Percentiles rank a stretch among this genome's conserved stretches.
phyloP scores from a whole-genome alignment of 2,797 vertebrate genomes.

The Diceros bicornis region DNA sequence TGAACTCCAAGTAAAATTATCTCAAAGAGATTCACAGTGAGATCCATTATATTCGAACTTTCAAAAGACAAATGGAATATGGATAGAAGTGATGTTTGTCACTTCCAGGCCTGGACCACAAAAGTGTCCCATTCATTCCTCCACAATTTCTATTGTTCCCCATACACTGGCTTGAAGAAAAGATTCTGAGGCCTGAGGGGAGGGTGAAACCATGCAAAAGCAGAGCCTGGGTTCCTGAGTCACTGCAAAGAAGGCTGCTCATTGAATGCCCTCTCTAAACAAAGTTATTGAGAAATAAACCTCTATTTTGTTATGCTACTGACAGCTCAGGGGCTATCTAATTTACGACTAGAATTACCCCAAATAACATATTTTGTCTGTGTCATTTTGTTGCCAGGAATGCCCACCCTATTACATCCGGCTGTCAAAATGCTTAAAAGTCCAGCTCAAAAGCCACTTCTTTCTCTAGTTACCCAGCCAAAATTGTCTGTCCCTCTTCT shows the following conservation, averaged over 20 bases:
- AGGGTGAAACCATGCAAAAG: background rate
- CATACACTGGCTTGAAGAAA: background rate
- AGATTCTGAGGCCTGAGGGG: background rate
- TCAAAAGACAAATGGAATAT: background rate
- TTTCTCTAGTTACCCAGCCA: background rate
- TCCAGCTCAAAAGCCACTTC: background rate
- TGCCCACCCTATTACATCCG: background rate
- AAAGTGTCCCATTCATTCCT: background rate
- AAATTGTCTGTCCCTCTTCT: background rate
- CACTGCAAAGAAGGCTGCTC: background rate
- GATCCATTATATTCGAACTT: background rate
- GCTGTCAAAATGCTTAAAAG: slow-evolving; percentile 42
- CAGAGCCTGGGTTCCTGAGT: background rate
- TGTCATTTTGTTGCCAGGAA: background rate
- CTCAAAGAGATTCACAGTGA: background rate
- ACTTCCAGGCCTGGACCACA: background rate
- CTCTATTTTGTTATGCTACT: background rate
- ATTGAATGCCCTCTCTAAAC: background rate
- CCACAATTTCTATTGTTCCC: background rate
- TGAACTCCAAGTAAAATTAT: background rate
- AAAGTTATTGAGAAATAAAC: background rate
- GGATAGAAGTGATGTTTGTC: background rate
- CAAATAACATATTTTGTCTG: background rate
- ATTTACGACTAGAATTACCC: background rate
- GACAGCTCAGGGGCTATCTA: background rate